Evolutionary conservation across 1,140 invertebrate genomes (phyloP), one percentile per base, ranked within the genome.

Genomic region (Bombus consobrinus): DNA sequence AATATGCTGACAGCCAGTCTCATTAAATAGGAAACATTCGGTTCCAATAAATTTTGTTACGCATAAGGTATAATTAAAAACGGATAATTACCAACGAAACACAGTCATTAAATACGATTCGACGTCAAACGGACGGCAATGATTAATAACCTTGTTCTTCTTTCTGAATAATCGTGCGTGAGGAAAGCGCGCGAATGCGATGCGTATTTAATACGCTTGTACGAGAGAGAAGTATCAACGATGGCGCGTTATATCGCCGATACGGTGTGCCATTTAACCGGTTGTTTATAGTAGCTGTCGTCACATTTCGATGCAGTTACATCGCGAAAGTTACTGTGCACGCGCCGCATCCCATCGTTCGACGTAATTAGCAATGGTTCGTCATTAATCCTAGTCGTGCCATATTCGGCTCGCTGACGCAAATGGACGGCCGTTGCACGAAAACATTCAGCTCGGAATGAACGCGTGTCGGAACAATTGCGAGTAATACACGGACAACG

Each of bases 281-380:
- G 74, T 76, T 76, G 74, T 76, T 76, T 76, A 59, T 76, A 53
- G 34, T 39, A 53, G 74, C 25, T 39, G 47, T 76, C 74, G 53
- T 39, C 74, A n/a, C 34, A 37, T 76, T 34, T 37, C 74, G 74
- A 59, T 37, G 53, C n/a, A n/a, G 71, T 32, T 73, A 32, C 47
- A 59, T 77, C 73, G 78, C 73, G 81, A 79, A 84, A 88, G 81
- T 72, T 71, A 64, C 22, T 59, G 59, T 28, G 25, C 18, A 37
- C 32, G 64, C 64, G 41, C 77, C 43, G 53, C 71, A 75, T 89
- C 87, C 80, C 47, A 53, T 53, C 77, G 83, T 66, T 86, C 84
- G 72, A 78, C 81, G 76, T 90, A 90, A 90, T 90, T 90, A 90
- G 80, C 80, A 43, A 69, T 77, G 75, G 69, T 76, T 72, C 73